phyloP scores from a whole-genome alignment of 92 coral and sea anemone genomes.

The Chrysogorgia sp. region DNA sequence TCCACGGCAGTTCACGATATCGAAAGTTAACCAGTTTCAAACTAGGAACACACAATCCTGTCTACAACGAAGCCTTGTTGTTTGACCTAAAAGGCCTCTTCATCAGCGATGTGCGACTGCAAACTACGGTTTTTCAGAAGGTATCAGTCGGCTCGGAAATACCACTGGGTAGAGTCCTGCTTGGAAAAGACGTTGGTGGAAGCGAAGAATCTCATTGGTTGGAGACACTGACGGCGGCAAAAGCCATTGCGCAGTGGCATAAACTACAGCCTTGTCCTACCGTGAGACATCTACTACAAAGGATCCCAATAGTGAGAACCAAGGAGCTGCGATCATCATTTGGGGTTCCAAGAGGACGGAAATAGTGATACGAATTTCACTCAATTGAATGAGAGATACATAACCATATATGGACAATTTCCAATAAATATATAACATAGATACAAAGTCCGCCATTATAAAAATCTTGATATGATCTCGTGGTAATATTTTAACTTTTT shows the following conservation, averaged over 20 bases:
- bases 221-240: conserved; percentile 92
- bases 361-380: no score
- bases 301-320: conserved; percentile 16
- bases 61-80: conserved; percentile 94
- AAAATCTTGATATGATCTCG: no score
- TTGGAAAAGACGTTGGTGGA: conserved; percentile 83
- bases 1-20: conserved; percentile 81
- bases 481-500: no score
- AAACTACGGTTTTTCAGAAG: conserved; percentile 85
- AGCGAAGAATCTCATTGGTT: conserved; percentile 87
- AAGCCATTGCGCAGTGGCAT: conserved; percentile 98
- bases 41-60: conserved; percentile 84
- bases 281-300: conserved; percentile 1
- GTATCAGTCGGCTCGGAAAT: conserved; percentile 81
- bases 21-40: conserved; percentile 84
- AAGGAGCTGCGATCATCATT: conserved; percentile 30
- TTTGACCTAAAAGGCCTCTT: conserved; percentile 87
- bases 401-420: no score
- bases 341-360: conserved; percentile 18
- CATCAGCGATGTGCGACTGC: conserved; percentile 79
- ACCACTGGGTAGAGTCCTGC: conserved; percentile 81
- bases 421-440: no score
- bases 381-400: no score
- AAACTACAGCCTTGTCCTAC: conserved; percentile 73
- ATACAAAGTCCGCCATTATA: no score